A percentile compares a stretch with the other conserved stretches of the same genome.
These are phyloP conservation scores for Agelas oroides DNA, from an alignment of 37 sponge, comb jelly and placozoan genomes.

Conservation along the genomic window DNA sequence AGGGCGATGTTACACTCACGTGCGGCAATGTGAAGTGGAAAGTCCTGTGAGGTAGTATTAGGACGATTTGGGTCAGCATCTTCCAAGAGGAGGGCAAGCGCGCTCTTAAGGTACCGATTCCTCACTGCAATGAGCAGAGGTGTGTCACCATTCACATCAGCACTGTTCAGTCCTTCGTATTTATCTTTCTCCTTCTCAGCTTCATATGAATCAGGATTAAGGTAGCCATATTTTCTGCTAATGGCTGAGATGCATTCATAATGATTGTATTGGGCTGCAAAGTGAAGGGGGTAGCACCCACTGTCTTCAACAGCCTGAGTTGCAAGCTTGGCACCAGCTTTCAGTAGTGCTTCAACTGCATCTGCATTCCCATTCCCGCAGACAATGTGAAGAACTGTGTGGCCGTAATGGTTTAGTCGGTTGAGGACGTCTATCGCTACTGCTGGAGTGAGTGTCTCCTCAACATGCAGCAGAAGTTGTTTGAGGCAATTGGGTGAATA, in stretches of 20 bases:
- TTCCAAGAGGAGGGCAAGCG: constrained; percentile 10
- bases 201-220: not conserved
- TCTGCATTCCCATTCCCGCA: constrained; percentile 18
- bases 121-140: constrained; percentile 39
- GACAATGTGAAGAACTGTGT: constrained; percentile 40
- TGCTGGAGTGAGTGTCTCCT: not conserved
- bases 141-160: constrained; percentile 21
- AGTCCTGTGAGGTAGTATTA: constrained; percentile 15
- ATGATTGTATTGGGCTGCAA: not conserved
- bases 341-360: not conserved
- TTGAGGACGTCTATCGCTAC: not conserved
- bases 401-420: constrained; percentile 2
- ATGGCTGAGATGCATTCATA: not conserved
- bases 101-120: constrained; percentile 17
- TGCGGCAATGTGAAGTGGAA: constrained; percentile 56
- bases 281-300: not conserved
- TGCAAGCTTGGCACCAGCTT: constrained; percentile 1
- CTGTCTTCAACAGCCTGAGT: not conserved
- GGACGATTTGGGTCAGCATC: constrained; percentile 15
- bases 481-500: no score
- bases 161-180: not conserved
- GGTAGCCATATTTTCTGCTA: not conserved
- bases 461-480: no score
- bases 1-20: constrained; percentile 9
- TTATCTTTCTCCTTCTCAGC: not conserved